These are phyloP conservation scores for Apamea sordens DNA, from an alignment of 2,888 invertebrate genomes.

Conservation along the genomic window DNA sequence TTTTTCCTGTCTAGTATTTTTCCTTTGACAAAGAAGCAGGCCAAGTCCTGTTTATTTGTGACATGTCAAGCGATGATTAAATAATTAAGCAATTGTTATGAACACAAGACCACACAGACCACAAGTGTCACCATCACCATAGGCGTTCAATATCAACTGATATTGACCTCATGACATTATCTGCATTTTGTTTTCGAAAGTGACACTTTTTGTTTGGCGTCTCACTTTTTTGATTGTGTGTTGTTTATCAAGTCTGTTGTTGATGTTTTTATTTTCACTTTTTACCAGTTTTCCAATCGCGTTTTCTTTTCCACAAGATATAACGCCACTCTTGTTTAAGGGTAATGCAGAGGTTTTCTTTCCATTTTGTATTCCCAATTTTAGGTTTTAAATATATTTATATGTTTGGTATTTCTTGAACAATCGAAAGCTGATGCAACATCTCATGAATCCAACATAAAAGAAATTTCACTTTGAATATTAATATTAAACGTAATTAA, in stretches of 20 bases:
- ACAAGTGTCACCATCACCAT: conserved; percentile 1
- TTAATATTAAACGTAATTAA: conserved; percentile 34
- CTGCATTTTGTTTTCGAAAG: conserved; percentile 34
- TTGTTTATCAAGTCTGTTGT: not conserved
- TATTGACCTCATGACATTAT: conserved; percentile 57
- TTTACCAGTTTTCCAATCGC: not conserved
- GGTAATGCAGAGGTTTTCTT: not conserved
- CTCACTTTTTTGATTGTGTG: not conserved
- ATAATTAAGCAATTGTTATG: conserved; percentile 42
- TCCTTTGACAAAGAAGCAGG: conserved; percentile 30
- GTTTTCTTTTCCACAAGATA: not conserved
- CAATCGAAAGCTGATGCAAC: conserved; percentile 36
- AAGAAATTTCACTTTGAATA: conserved; percentile 48
- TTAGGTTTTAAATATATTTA: not conserved
- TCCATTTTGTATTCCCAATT: not conserved
- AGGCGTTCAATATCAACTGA: conserved; percentile 16
- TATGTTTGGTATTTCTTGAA: not conserved
- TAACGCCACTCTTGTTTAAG: not conserved
- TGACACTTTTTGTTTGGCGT: conserved; percentile 14
- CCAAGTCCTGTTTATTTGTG: conserved; percentile 43
- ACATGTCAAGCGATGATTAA: conserved; percentile 27
- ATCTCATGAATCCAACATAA: conserved; percentile 29
- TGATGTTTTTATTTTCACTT: not conserved
- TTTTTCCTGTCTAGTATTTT: conserved; percentile 41
- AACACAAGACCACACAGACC: conserved; percentile 22